Percentiles rank a stretch among this genome's conserved stretches.
Conservation (phyloP, 2,888 invertebrate genomes). For the Meganola albula region DNA sequence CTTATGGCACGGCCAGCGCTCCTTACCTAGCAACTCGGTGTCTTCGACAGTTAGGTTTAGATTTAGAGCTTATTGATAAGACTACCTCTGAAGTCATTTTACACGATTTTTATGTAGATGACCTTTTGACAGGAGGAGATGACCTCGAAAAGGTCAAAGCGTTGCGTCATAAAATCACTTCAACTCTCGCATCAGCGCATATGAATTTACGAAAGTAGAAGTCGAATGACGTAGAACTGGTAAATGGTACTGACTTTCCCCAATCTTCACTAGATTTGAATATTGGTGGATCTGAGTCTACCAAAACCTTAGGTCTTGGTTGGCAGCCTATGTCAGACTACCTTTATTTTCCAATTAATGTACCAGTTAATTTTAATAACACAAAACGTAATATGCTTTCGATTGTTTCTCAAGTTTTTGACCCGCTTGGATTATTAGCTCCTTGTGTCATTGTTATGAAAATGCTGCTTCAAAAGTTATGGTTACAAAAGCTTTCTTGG, state of each 20-base stretch:
- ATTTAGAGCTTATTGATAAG: slow-evolving; percentile 18
- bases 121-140: slow-evolving; percentile 14
- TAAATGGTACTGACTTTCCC: too few species aligned
- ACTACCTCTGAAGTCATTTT: slow-evolving; percentile 22
- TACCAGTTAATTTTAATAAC: neutral
- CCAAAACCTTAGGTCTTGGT: slow-evolving; percentile 18
- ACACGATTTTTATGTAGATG: slow-evolving; percentile 25
- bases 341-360: slow-evolving; percentile 21
- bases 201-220: slow-evolving; percentile 17
- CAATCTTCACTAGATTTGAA: too few species aligned
- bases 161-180: too few species aligned
- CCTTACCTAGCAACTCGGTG: neutral
- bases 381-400: slow-evolving; percentile 15
- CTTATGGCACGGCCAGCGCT: slow-evolving; percentile 6
- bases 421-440: slow-evolving; percentile 13
- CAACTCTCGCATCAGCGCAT: too few species aligned
- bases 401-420: slow-evolving; percentile 15
- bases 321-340: slow-evolving; percentile 14
- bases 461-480: slow-evolving; percentile 5
- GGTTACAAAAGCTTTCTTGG: slow-evolving; percentile 21
- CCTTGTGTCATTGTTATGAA: slow-evolving; percentile 6
- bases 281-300: slow-evolving; percentile 8
- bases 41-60: slow-evolving; percentile 26
- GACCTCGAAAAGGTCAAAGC: slow-evolving; percentile 3
- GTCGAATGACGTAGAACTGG: too few species aligned